A percentile compares a stretch with the other conserved stretches of the same genome.
These are phyloP conservation scores for Drosophila sproati DNA, from an alignment of 1,140 invertebrate genomes.

Conservation along the genomic window DNA sequence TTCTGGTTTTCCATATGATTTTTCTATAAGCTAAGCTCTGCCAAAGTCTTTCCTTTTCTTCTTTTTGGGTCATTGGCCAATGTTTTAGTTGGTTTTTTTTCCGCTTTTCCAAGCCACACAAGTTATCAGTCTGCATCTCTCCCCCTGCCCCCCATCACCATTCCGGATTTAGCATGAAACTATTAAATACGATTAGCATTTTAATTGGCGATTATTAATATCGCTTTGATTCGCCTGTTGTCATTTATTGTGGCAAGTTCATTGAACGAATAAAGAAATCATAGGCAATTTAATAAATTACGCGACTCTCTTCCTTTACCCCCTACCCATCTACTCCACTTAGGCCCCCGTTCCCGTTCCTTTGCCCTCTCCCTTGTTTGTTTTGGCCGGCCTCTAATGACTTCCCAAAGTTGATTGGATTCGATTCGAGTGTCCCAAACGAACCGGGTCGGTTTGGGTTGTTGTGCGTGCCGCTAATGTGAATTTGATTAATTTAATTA, in stretches of 20 bases:
- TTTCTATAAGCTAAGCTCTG: background rate
- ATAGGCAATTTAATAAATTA: constrained; percentile 14
- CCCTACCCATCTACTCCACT: background rate
- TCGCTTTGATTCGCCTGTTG: constrained; percentile 26
- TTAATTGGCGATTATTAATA: constrained; percentile 51
- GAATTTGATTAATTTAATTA: constrained; percentile 79
- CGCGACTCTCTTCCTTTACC: background rate
- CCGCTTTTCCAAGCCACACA: constrained; percentile 22
- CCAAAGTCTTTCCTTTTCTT: constrained; percentile 1
- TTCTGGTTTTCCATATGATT: constrained; percentile 60
- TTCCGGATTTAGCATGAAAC: background rate
- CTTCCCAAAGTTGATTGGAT: constrained; percentile 33
- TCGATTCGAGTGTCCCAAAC: constrained; percentile 29
- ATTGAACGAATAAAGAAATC: constrained; percentile 58
- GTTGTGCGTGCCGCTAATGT: constrained; percentile 70
- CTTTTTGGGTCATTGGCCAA: constrained; percentile 69
- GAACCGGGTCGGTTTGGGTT: constrained; percentile 14
- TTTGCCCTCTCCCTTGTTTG: constrained; percentile 10
- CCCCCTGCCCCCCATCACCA: background rate
- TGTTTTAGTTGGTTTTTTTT: constrained; percentile 29
- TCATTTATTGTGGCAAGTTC: constrained; percentile 55
- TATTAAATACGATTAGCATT: constrained; percentile 47
- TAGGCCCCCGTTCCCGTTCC: constrained; percentile 12
- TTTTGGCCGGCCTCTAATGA: constrained; percentile 45
- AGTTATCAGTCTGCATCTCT: background rate